Conservation (phyloP, 2,797 vertebrate genomes). For the Sparus aurata region DNA sequence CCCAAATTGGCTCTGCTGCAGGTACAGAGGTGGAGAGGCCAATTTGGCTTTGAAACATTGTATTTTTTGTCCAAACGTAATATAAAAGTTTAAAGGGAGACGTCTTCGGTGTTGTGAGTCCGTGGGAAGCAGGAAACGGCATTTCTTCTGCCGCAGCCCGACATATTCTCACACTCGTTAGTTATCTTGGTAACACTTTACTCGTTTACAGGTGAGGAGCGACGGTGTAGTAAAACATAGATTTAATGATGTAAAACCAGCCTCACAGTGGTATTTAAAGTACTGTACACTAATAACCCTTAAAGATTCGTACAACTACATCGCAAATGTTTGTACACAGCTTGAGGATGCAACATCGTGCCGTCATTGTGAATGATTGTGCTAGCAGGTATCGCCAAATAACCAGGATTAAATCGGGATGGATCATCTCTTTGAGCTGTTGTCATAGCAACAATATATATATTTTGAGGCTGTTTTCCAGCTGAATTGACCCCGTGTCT, state of each 20-base stretch:
- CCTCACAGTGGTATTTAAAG: too few species aligned
- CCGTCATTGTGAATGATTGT: neutral
- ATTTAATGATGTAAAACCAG: neutral
- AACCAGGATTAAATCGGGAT: neutral
- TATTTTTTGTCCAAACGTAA: neutral
- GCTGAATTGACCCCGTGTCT: slow-evolving; percentile 29
- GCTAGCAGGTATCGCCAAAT: neutral
- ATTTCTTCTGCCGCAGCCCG: neutral
- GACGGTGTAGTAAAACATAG: neutral
- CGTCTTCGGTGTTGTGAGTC: neutral
- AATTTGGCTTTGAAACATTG: neutral
- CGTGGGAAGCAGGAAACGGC: neutral
- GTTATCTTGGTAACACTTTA: neutral
- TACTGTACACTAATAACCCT: too few species aligned
- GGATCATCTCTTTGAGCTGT: neutral
- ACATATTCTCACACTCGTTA: neutral
- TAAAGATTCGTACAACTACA: neutral
- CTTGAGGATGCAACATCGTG: too few species aligned
- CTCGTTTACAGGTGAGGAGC: neutral
- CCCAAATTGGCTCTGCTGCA: neutral
- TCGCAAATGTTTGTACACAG: neutral
- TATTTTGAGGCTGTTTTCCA: neutral
- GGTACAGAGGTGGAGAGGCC: neutral
- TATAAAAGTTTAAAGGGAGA: neutral
- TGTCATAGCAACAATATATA: neutral